Base-by-base conservation (phyloP, 2,113 vertebrate species). In the Conger conger region DNA sequence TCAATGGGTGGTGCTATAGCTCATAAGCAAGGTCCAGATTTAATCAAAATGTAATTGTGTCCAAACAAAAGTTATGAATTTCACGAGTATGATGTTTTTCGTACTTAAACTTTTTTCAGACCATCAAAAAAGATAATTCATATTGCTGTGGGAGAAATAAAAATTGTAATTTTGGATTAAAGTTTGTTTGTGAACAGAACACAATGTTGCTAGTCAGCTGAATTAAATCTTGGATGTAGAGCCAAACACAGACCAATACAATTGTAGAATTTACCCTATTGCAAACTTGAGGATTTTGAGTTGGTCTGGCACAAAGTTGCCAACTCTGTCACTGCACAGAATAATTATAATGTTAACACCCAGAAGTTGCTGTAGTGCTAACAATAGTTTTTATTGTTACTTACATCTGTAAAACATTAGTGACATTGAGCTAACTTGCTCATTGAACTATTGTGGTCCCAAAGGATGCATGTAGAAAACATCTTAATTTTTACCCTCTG, bases 1-100 rank as follows among this genome's bases (percentile, higher is more conserved):
- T 77, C 76, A 40, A 1, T 42, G 79, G 83, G 79, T 40, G 76
- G 77, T 37, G n/a, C 53, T 84, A 77, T 79, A 37, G 23, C 40
- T 60, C 35, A 2, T 36, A 11, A 79, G 60, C 50, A 80, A 80
- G 15, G n/a, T 30, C 57, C n/a, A 73, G 76, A 30, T 78, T 78
- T 35, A 11, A 73, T 33, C 68, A 33, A 33, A 73, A 13, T n/a
- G 68, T 27, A 73, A 73, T 68, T 73, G 23, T 73, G 68, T 73
- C 68, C 68, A 63, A 63, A 63, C 57, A 63, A 63, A 63, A 63
- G 18, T 63, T 27, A 27, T 63, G 57, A 27, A 63, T 63, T 63
- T 63, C 18, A 23, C 27, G 20, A 63, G 57, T 63, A 27, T 63
- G 11, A 50, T 50, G 45, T 50, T 63, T 20, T 63, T 63, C 0